A percentile compares a stretch with the other conserved stretches of the same genome.
Evolutionary conservation across 2,113 vertebrate species (phyloP).

Genomic region (Myotis davidii): DNA sequence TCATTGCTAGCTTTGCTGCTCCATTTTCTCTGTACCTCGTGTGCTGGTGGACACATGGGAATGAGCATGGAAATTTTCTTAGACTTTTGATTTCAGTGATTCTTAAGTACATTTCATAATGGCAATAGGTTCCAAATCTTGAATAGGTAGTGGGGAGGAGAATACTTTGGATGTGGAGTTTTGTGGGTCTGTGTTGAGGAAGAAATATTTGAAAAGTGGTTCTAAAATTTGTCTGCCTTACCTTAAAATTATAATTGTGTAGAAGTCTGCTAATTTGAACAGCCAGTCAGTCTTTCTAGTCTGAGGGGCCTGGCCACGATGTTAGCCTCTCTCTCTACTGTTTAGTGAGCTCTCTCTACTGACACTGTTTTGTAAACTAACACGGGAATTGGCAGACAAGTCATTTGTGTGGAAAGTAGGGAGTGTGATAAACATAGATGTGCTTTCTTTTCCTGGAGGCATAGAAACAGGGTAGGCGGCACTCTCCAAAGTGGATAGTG

Average conservation of each 20-base stretch:
- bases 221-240: neutral
- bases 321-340: neutral
- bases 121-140: neutral
- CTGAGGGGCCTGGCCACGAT: no score
- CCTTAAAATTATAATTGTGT: neutral
- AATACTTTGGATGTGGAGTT: neutral
- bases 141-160: neutral
- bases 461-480: neutral
- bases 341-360: neutral
- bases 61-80: neutral
- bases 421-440: neutral
- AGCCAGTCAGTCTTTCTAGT: neutral
- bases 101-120: neutral
- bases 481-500: neutral
- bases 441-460: neutral
- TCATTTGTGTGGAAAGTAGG: neutral
- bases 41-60: neutral
- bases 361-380: neutral
- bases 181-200: neutral
- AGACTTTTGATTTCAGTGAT: neutral
- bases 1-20: neutral
- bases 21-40: neutral
- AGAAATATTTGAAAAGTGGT: slow-evolving; percentile 43
- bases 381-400: neutral
- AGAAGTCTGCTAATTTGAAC: neutral